Evolutionary conservation across 35 echinoderm and acorn worm species (phyloP), one percentile per base, ranked within the genome.

Genomic region (Strongylocentrotus purpuratus): DNA sequence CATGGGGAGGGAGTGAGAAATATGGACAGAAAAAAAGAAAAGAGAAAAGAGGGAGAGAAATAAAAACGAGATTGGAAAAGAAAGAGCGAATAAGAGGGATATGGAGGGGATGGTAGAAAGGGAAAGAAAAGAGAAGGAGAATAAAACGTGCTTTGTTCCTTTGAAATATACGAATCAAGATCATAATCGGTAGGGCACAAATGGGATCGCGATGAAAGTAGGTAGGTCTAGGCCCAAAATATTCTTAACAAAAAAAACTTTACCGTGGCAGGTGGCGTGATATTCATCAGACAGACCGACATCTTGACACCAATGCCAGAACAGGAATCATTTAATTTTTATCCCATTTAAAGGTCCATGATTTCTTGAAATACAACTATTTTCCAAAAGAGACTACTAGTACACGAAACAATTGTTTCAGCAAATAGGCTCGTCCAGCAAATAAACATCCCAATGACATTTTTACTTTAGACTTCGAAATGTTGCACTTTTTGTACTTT

Each of bases 181-280:
- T 78, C 25, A 28, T n/a, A 78, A 78, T 78, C 65, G 25, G 22
- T 78, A 22, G 65, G 65, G 65, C 65, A n/a, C 65, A 7, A 78
- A 78, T 78, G 65, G 65, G 65, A 78, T n/a, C 65, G 65, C 65
- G 65, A 28, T 78, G 65, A 78, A 78, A 78, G 65, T 78, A 78
- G 65, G 20, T 28, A 78, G 22, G 28, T 0, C 52, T 59, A 17
- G 4, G 28, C 2, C 0, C 22, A 78, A n/a, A 4, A 78, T 78
- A n/a, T 25, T 78, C 25, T 78, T n/a, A n/a, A 8, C 0, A 78
- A 28, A 78, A n/a, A 28, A 28, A 12, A 2, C 5, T 59, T 78
- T 78, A 5, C 65, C 65, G 65, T 78, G 65, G 65, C 65, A 78
- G 65, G 65, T 78, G 65, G 65, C 25, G 65, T 7, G 50, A 55